Evolutionary conservation across 2,113 vertebrate genomes (phyloP).

Genomic region (Pleuronectes platessa): DNA sequence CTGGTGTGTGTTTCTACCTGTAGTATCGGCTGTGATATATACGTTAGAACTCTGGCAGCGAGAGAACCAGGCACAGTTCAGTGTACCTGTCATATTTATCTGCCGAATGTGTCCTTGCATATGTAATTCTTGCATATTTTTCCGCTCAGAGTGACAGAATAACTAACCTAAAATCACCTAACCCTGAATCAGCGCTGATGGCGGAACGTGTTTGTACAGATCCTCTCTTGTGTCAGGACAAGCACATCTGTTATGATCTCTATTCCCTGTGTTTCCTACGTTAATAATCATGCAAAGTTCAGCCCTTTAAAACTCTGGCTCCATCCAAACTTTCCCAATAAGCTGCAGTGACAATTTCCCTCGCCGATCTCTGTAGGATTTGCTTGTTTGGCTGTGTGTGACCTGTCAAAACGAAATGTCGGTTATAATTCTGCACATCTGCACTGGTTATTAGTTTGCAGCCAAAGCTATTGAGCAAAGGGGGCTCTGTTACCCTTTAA

Average conservation of each 20-base stretch:
- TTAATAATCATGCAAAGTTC: neutral
- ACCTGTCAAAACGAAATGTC: conserved; percentile 17
- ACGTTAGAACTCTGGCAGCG: conserved; percentile 3
- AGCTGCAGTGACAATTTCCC: neutral
- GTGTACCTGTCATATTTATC: neutral
- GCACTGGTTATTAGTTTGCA: conserved; percentile 9
- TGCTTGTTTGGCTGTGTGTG: conserved; percentile 18
- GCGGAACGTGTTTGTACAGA: neutral
- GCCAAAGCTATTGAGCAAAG: neutral
- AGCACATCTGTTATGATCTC: neutral
- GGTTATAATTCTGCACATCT: conserved; percentile 5
- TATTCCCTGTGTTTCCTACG: neutral
- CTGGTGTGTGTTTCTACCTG: neutral
- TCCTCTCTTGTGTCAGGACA: neutral
- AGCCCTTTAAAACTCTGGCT: neutral
- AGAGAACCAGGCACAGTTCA: neutral
- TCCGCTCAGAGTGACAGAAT: neutral
- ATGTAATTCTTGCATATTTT: conserved; percentile 9
- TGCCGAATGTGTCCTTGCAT: neutral
- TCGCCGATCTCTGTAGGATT: conserved; percentile 13
- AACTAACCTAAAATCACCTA: neutral
- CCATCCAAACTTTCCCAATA: conserved; percentile 21
- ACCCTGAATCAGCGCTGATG: neutral
- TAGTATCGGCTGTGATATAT: neutral
- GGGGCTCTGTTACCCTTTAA: conserved; percentile 5